Evolutionary conservation across 2,113 vertebrate species (phyloP).

Genomic region (Alouatta palliata): DNA sequence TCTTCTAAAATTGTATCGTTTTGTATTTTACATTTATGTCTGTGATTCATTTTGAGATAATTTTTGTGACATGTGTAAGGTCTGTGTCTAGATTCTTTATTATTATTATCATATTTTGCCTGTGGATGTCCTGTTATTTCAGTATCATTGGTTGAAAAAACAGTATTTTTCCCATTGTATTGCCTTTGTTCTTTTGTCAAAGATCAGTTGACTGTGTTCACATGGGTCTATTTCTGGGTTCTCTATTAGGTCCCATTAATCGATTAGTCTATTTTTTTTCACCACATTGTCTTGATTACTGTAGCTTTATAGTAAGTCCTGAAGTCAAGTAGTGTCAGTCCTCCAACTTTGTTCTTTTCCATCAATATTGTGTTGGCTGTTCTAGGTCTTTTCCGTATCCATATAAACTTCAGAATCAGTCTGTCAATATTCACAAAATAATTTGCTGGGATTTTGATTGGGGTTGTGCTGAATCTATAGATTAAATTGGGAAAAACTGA

Average conservation of each 20-base stretch:
- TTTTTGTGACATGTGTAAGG: neutral
- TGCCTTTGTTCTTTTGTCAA: neutral
- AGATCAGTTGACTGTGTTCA: neutral
- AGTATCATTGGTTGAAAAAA: neutral
- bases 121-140: neutral
- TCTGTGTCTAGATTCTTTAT: neutral
- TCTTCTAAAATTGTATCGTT: neutral
- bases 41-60: neutral
- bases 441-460: neutral
- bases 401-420: neutral
- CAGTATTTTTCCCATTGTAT: neutral
- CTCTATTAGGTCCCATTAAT: neutral
- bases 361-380: neutral
- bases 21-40: neutral
- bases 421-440: neutral
- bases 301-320: neutral
- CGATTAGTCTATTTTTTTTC: neutral
- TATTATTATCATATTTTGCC: neutral
- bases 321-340: neutral
- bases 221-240: neutral
- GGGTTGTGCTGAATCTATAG: neutral
- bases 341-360: neutral
- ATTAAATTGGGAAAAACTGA: neutral
- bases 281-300: neutral
- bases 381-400: neutral